Conservation (phyloP, 1,140 invertebrate genomes). For the Uloborus diversus region DNA sequence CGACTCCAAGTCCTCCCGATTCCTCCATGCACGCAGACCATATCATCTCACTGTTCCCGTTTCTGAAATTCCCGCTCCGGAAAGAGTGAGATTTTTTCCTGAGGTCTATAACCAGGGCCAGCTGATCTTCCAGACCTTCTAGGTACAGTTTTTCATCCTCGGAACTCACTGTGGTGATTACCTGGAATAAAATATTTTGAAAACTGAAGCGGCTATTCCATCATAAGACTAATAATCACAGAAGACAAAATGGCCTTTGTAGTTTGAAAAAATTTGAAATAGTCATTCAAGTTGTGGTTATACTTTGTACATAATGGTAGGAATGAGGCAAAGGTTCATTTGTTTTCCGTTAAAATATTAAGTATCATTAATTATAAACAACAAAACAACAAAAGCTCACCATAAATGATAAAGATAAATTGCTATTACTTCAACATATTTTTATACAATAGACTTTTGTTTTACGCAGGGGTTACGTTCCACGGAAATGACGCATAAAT, state of each 20-base stretch:
- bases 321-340: no score
- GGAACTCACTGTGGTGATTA: slow-evolving; percentile 65
- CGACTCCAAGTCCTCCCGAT: slow-evolving; percentile 68
- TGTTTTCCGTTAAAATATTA: no score
- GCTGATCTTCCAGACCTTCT: slow-evolving; percentile 63
- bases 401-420: no score
- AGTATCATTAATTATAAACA: no score
- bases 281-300: no score
- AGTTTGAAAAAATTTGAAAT: not conserved
- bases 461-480: no score
- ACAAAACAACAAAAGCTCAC: no score
- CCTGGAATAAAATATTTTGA: slow-evolving; percentile 53
- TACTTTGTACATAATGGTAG: no score
- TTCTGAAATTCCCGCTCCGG: slow-evolving; percentile 58
- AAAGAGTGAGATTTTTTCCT: slow-evolving; percentile 62
- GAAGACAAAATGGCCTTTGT: not conserved
- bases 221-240: not conserved
- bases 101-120: slow-evolving; percentile 67
- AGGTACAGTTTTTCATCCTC: slow-evolving; percentile 66
- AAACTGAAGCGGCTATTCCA: not conserved
- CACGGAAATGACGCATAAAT: no score
- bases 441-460: no score
- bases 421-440: no score
- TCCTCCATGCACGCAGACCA: slow-evolving; percentile 66
- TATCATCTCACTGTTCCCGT: slow-evolving; percentile 49